A percentile compares a stretch with the other conserved stretches of the same genome.
phyloP scores from a whole-genome alignment of 2,113 vertebrate genomes.

The Engraulis encrasicolus region DNA sequence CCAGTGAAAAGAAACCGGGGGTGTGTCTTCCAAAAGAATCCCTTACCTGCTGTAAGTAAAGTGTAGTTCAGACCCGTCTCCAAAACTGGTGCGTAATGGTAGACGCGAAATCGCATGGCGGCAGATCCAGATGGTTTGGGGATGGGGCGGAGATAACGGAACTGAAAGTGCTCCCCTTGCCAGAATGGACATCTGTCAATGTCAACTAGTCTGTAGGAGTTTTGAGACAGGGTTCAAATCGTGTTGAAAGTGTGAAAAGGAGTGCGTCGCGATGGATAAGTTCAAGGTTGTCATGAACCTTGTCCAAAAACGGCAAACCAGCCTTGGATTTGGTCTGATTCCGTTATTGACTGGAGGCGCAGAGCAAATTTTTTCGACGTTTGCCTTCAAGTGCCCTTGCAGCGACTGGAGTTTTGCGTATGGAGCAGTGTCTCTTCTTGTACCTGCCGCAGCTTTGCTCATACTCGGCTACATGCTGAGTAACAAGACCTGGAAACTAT shows the following conservation, averaged over 20 bases:
- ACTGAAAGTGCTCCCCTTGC: background rate
- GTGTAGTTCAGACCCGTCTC: background rate
- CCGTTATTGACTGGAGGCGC: conserved; percentile 73
- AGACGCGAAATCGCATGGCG: background rate
- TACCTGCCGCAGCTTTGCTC: conserved; percentile 77
- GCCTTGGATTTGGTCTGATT: conserved; percentile 66
- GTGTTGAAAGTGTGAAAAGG: conserved; percentile 27
- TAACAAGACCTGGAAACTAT: conserved; percentile 63
- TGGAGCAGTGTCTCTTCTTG: conserved; percentile 75
- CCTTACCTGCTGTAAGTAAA: background rate
- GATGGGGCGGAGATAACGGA: background rate
- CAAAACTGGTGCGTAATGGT: background rate
- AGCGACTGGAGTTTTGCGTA: conserved; percentile 70
- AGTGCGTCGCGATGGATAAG: conserved; percentile 67
- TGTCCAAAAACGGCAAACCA: conserved; percentile 49
- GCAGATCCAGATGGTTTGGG: background rate
- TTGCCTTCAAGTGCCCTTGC: conserved; percentile 81
- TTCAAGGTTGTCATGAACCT: conserved; percentile 58
- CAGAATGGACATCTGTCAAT: background rate
- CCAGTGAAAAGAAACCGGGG: background rate
- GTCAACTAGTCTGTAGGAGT: background rate
- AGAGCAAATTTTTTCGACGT: conserved; percentile 73
- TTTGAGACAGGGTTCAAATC: background rate
- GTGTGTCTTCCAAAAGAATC: no score
- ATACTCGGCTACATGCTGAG: conserved; percentile 71